Percentiles rank a stretch among this genome's conserved stretches.
Conservation (phyloP, 2,113 vertebrate genomes). For the Pituophis catenifer region DNA sequence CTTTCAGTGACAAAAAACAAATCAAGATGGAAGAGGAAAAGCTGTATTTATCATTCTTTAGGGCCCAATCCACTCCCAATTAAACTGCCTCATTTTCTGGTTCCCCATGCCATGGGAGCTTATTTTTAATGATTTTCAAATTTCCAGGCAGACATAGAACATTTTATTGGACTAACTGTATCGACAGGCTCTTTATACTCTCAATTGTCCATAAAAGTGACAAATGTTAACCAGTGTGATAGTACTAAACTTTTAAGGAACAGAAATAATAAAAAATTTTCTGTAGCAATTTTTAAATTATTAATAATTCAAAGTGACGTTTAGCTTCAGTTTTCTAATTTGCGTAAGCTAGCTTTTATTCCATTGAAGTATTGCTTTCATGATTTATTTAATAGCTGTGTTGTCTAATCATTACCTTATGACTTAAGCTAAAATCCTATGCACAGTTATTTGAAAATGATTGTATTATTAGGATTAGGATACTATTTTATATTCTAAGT, state of each 20-base stretch:
- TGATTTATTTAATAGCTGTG: neutral
- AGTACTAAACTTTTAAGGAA: constrained; percentile 58
- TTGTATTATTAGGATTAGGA: neutral
- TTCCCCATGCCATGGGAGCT: constrained; percentile 26
- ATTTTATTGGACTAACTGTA: constrained; percentile 62
- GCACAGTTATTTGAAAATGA: neutral
- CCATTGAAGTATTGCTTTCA: neutral
- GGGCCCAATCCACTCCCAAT: constrained; percentile 62
- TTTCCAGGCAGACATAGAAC: constrained; percentile 37
- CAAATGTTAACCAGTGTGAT: constrained; percentile 19
- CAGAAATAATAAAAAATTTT: constrained; percentile 37
- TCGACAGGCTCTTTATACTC: constrained; percentile 46
- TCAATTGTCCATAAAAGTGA: constrained; percentile 31
- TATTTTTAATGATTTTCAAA: constrained; percentile 48
- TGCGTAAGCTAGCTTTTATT: neutral
- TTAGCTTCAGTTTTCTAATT: neutral
- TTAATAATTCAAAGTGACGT: neutral
- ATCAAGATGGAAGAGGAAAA: constrained; percentile 19
- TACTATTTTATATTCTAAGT: neutral
- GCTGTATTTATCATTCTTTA: constrained; percentile 69
- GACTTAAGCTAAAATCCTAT: neutral
- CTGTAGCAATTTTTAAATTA: constrained; percentile 41
- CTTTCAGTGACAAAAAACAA: constrained; percentile 48
- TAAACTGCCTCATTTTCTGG: constrained; percentile 42
- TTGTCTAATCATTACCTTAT: neutral